These are phyloP conservation scores for Prenolepis imparis DNA, from an alignment of 2,888 invertebrate genomes.

Conservation along the genomic window DNA sequence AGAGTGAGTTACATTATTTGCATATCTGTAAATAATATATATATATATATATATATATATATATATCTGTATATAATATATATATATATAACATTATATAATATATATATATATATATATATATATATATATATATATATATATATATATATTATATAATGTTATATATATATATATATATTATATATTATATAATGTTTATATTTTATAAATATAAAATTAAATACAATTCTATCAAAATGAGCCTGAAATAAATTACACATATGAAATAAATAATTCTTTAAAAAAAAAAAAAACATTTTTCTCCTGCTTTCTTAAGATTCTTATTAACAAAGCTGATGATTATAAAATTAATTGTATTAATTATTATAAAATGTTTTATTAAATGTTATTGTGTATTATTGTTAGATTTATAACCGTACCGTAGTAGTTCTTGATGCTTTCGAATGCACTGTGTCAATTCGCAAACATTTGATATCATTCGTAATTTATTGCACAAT, in stretches of 20 bases:
- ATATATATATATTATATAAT: no score
- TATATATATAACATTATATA: no score
- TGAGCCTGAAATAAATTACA: not conserved
- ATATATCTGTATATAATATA: no score
- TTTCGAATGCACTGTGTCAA: conserved; percentile 68
- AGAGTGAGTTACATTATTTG: conserved; percentile 51
- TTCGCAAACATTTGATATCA: conserved; percentile 51
- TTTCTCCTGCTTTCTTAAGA: not conserved
- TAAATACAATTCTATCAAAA: not conserved
- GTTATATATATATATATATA: no score
- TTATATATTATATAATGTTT: not conserved
- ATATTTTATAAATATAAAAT: not conserved
- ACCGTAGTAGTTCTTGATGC: conserved; percentile 76
- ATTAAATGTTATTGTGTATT: no score
- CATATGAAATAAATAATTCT: not conserved
- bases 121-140: no score
- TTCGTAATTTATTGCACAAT: conserved; percentile 61
- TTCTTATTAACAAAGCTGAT: not conserved
- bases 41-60: no score
- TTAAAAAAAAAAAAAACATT: not conserved
- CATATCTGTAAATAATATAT: conserved; percentile 60
- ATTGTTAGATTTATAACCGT: conserved; percentile 31
- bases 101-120: no score
- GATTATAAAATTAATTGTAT: conserved; percentile 1
- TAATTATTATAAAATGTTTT: no score